Base-by-base conservation (phyloP, 1,140 invertebrate species). In the Polypedilum vanderplanki region DNA sequence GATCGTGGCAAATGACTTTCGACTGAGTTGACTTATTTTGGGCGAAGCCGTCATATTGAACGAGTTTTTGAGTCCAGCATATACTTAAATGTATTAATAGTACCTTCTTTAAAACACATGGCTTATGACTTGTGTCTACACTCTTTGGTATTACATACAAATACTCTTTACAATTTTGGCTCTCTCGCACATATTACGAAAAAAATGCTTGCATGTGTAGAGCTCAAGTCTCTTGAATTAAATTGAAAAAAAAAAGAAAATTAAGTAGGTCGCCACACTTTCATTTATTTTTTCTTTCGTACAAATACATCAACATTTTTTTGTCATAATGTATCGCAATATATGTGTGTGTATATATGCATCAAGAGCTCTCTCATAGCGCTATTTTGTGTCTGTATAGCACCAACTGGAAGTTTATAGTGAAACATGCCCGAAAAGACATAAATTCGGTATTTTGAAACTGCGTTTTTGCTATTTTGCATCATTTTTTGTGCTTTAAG, bases 261-360 rank as follows among this genome's bases (percentile, higher is more conserved):
- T 57, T 57, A 57, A 70, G 65, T 70, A 70, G 65, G 65, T 70
- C 65, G 65, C 65, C 65, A 70, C 65, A 70, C 65, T 70, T 70
- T 70, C 65, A 70, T 17, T 70, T 70, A 70, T 70, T 70, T 22
- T 57, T 57, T 57, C 15, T 57, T 57, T 57, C 46, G 12, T 70
- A 70, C 65, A n/a, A 70, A 70, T 22, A 70, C 65, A 70, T 20
- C 7, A 2, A 20, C 65, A 70, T 3, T 70, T 33, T n/a, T 18
- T 70, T 20, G 17, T 20, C 65, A 70, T 20, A 70, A 70, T 70
- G 18, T 70, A 70, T 70, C 65, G 65, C 17, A 70, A 70, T 70
- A 17, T 20, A 70, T 18, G 20, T 20, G 18, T n/a, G 9, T 70
- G 65, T 70, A 70, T 18, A 70, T 22, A 57, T 33, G 24, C 12